A percentile compares a stretch with the other conserved stretches of the same genome.
These are phyloP conservation scores for Tachina lurida DNA, from an alignment of 2,888 invertebrate species.

Conservation along the genomic window DNA sequence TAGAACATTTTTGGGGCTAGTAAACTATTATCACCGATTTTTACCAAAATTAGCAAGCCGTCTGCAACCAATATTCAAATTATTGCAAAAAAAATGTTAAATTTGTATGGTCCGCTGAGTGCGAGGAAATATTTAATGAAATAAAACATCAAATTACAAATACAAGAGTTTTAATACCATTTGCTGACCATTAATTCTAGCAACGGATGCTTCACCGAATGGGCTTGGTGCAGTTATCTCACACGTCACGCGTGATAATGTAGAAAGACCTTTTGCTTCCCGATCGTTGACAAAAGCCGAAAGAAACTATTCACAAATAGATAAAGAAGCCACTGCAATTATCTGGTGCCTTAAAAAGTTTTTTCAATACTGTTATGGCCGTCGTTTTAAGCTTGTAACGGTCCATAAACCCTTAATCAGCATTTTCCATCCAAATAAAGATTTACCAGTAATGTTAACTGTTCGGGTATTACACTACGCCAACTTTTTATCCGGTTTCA, in stretches of 20 bases:
- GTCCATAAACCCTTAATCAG: slow-evolving; percentile 59
- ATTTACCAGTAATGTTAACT: slow-evolving; percentile 62
- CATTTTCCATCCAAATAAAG: slow-evolving; percentile 66
- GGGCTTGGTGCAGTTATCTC: no score
- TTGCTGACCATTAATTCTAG: slow-evolving; percentile 1
- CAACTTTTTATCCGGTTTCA: slow-evolving; percentile 62
- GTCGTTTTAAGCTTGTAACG: slow-evolving; percentile 54
- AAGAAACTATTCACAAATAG: no score
- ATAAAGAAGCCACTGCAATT: no score
- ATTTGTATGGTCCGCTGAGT: neutral
- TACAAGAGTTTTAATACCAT: slow-evolving; percentile 17
- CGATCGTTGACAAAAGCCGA: no score
- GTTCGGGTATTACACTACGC: slow-evolving; percentile 60
- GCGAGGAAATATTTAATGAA: slow-evolving; percentile 26
- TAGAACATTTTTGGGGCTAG: slow-evolving; percentile 19
- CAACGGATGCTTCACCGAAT: no score
- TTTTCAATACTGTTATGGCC: no score
- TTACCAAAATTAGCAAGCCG: slow-evolving; percentile 10
- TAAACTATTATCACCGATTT: slow-evolving; percentile 31
- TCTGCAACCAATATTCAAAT: slow-evolving; percentile 15
- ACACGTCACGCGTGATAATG: no score
- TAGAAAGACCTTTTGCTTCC: no score
- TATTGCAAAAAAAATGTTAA: neutral
- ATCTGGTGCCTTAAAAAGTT: no score
- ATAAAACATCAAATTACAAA: slow-evolving; percentile 22